Evolutionary conservation across 1,140 invertebrate species (phyloP).

Genomic region (Lamellibrachia luymesi): DNA sequence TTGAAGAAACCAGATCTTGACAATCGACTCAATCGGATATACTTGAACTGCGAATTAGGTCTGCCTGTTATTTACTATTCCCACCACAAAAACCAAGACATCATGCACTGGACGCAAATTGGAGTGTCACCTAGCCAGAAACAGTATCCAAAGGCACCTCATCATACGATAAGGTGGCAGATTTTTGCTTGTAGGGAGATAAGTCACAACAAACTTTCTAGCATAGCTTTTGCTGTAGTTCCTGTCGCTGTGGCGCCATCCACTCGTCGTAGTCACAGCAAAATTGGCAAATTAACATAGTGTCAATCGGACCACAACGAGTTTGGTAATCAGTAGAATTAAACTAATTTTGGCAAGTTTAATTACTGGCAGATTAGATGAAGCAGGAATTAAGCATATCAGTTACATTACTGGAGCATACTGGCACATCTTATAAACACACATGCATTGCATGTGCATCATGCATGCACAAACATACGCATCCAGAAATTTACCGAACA

Average conservation of each 20-base stretch:
- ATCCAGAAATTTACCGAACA: not conserved
- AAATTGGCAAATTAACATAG: not conserved
- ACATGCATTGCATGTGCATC: not conserved
- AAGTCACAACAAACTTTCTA: not conserved
- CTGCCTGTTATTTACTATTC: not conserved
- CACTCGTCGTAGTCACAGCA: not conserved
- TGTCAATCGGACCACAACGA: not conserved
- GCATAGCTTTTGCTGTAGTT: not conserved
- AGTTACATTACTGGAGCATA: not conserved
- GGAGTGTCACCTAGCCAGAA: not conserved
- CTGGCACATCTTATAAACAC: not conserved
- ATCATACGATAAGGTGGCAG: not conserved
- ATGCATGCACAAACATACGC: not conserved
- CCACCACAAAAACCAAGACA: not conserved
- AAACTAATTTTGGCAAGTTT: not conserved
- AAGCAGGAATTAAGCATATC: not conserved
- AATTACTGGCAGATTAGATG: not conserved
- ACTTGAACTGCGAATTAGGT: not conserved
- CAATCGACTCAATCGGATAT: not conserved
- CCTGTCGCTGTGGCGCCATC: not conserved
- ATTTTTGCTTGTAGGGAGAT: not conserved
- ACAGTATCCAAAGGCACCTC: not conserved
- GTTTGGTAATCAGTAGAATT: not conserved
- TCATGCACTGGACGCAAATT: not conserved
- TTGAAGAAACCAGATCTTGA: not conserved